Percentiles rank a stretch among this genome's conserved stretches.
phyloP scores from a whole-genome alignment of 2,113 vertebrate genomes.

The Cairina moschata region DNA sequence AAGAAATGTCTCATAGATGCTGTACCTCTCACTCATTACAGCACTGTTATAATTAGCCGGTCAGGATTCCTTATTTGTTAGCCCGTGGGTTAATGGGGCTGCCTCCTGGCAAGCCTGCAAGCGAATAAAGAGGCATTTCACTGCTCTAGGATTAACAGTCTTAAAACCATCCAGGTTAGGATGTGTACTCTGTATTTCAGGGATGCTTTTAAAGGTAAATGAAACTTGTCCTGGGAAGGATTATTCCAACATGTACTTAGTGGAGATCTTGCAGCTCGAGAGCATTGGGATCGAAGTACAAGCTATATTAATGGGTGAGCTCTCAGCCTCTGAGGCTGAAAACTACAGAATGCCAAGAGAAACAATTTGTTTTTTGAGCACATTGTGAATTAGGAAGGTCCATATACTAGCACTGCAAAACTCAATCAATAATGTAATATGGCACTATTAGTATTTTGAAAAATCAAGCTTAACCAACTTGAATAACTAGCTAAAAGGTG shows the following conservation, averaged over 20 bases:
- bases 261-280: neutral
- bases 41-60: neutral
- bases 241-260: accelerated
- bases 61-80: neutral
- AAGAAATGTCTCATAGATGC: neutral
- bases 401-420: neutral
- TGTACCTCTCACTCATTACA: neutral
- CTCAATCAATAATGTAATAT: neutral
- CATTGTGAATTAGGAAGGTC: neutral
- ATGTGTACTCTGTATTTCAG: neutral
- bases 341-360: neutral
- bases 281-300: neutral
- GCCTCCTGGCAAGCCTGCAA: neutral
- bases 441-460: neutral
- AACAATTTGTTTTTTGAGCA: neutral
- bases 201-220: neutral
- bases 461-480: neutral
- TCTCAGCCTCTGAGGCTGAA: neutral
- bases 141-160: neutral
- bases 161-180: neutral
- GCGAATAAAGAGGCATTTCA: neutral
- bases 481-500: neutral
- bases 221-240: neutral
- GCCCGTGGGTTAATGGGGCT: neutral
- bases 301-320: accelerated